Evolutionary conservation across 2,113 vertebrate species (phyloP), one percentile per base, ranked within the genome.

Genomic region (Prunella himalayana): DNA sequence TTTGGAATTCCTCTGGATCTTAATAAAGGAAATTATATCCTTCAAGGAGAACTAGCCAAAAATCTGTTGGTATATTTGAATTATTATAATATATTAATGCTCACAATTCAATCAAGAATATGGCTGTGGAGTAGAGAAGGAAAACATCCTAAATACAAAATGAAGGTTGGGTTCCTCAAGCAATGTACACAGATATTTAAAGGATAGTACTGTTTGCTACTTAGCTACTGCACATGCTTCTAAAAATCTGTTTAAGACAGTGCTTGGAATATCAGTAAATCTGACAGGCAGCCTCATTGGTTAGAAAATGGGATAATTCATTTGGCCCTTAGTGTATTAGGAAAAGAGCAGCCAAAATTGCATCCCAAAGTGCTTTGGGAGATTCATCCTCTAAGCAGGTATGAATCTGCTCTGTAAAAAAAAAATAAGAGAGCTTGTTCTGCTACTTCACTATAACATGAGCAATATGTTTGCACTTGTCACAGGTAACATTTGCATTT

Each of bases 401-500:
- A 79, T 15, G 79, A 63, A 69, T 80, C 53, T 88, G 64, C 85
- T 73, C 72, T 11, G 6, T 12, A 71, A 77, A 71, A 76, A 73
- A 59, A 57, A 69, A 53, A 35, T 1, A 1, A 20, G 33, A 60
- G 39, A 91, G 79, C 92, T 93, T 65, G 90, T 92, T 92, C 92
- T 92, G 76, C 90, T 88, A 0, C 90, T 90, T 94, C 53, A 22
- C 91, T 53, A 2, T 88, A 89, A 47, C 53, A 84, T 45, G 35
- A 97, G 93, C 91, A 96, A 92, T 96, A n/a, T 75, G 93, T 96
- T 93, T 93, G 82, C 92, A 91, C 94, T 91, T 95, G 92, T 94
- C 93, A 60, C 90, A 60, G 85, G 71, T 68, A 78, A 24, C 23
- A 86, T 90, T 93, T 96, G 93, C 94, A 85, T 95, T 73, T 77